Percentiles rank a stretch among this genome's conserved stretches.
Conservation (phyloP, 2,113 vertebrate species). For the Gopherus evgoodei region DNA sequence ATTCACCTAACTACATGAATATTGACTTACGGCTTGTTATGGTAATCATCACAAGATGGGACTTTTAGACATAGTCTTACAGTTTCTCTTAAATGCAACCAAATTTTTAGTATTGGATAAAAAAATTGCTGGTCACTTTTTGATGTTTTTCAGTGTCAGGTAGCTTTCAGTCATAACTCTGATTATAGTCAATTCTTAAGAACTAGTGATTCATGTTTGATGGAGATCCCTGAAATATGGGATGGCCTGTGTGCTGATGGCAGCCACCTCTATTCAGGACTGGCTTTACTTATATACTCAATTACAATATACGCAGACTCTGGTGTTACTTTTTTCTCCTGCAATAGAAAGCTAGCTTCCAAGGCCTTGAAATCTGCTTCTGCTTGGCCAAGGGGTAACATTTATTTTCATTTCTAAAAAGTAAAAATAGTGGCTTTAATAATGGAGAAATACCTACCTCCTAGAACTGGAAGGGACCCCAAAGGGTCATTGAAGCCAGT, state of each 20-base stretch:
- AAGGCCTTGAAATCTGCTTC: neutral
- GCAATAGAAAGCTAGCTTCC: neutral
- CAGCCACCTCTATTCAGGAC: neutral
- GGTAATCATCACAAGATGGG: neutral
- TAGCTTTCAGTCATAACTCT: neutral
- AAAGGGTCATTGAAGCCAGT: no score
- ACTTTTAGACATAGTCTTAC: neutral
- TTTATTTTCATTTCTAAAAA: neutral
- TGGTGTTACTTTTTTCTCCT: neutral
- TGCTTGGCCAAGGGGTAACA: neutral
- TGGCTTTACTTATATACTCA: no score
- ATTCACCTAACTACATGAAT: neutral
- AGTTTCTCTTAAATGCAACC: neutral
- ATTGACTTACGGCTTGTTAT: neutral
- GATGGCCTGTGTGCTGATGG: neutral
- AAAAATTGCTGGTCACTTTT: neutral
- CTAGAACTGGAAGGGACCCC: no score
- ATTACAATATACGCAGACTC: neutral
- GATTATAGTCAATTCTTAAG: neutral
- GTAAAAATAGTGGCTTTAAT: neutral
- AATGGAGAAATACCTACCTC: no score
- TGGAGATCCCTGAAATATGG: neutral
- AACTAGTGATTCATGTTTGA: neutral
- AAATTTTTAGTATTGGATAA: neutral
- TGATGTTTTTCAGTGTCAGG: neutral